These are phyloP conservation scores for Xiphophorus birchmanni DNA, from an alignment of 2,797 vertebrate genomes.

Conservation along the genomic window DNA sequence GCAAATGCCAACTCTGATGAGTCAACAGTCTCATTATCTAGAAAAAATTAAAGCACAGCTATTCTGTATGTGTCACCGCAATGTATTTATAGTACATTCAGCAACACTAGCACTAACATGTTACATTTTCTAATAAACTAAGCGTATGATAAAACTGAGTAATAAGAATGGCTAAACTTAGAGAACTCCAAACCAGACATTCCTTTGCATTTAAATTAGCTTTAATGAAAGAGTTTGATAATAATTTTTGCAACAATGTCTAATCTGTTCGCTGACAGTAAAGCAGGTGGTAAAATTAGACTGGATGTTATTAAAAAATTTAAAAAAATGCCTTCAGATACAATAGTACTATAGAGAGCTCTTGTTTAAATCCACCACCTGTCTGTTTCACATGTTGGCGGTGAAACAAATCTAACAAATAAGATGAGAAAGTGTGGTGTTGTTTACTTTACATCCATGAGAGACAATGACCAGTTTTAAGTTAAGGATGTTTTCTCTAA, in stretches of 20 bases:
- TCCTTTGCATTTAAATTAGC: background rate
- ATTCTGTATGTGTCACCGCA: background rate
- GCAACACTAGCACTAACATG: background rate
- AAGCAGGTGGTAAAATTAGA: constrained; percentile 4
- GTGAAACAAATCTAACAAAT: background rate
- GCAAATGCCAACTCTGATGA: constrained; percentile 93
- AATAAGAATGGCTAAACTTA: background rate
- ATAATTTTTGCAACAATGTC: background rate
- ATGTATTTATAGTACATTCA: constrained; percentile 1
- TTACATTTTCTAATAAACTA: background rate
- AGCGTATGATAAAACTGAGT: background rate
- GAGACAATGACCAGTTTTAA: background rate
- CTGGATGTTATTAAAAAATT: background rate
- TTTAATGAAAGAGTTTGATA: background rate
- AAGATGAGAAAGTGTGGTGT: background rate
- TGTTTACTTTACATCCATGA: background rate
- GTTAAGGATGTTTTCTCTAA: background rate
- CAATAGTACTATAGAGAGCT: background rate
- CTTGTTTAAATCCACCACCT: constrained; percentile 5
- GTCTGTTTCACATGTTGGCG: constrained; percentile 6
- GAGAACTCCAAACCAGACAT: background rate
- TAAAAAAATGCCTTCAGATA: background rate
- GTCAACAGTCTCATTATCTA: constrained; percentile 85
- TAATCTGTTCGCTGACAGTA: background rate
- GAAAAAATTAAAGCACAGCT: constrained; percentile 6